Conservation (phyloP, 2,797 vertebrate species). For the Pitangus sulphuratus region DNA sequence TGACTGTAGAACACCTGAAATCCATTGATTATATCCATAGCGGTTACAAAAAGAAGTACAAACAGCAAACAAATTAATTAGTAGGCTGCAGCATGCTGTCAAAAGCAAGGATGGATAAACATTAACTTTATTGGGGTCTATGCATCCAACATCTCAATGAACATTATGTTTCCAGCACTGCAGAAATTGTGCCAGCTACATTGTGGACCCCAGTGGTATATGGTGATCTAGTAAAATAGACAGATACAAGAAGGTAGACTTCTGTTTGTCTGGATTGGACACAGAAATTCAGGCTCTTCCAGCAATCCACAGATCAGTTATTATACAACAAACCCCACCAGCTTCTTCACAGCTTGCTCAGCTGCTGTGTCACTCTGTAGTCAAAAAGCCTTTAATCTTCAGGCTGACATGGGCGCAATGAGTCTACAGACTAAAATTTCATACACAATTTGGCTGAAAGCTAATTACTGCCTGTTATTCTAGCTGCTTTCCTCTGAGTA, state of each 20-base stretch:
- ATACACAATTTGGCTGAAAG: constrained; percentile 15
- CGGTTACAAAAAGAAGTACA: neutral
- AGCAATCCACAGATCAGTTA: neutral
- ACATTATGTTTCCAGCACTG: neutral
- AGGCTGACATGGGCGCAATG: neutral
- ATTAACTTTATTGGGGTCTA: neutral
- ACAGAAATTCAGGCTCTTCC: neutral
- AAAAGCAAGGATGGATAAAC: neutral
- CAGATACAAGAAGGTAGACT: neutral
- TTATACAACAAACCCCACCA: neutral
- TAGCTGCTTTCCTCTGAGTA: neutral
- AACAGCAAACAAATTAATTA: constrained; percentile 22
- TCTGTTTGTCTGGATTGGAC: neutral
- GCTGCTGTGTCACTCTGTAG: neutral
- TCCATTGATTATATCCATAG: neutral
- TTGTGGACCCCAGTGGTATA: neutral
- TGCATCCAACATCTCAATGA: neutral
- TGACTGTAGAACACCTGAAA: neutral
- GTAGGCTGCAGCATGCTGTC: neutral
- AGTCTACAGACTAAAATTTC: constrained; percentile 4
- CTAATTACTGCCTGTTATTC: constrained; percentile 17
- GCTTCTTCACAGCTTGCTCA: constrained; percentile 21
- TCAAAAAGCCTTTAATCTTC: constrained; percentile 60
- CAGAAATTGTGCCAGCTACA: neutral
- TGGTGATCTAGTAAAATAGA: neutral